Base-by-base conservation (phyloP, 1,140 invertebrate species). In the Drosophila asahinai region DNA sequence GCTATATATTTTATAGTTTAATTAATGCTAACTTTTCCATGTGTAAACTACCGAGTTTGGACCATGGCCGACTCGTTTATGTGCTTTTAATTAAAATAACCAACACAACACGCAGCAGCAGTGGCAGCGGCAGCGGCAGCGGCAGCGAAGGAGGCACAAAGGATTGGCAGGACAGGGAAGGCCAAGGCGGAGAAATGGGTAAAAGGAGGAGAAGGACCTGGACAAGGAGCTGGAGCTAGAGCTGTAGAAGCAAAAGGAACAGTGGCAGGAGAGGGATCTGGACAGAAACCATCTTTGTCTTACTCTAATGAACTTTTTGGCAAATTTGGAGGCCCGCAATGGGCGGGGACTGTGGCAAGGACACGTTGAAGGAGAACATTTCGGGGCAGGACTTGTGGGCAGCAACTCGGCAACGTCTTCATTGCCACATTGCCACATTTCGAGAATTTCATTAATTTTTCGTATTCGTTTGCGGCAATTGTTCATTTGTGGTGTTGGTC, bases 71-170 rank as follows among this genome's bases (percentile, higher is more conserved):
- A 61, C 65, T 59, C 76, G 77, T 80, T 80, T 80, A 80, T 80
- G 77, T 80, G 67, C 77, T 80, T 80, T 80, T 80, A 80, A 80
- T 80, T 80, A 80, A 80, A 80, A 80, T 80, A 80, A 73, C 77
- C 77, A 80, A 80, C 77, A 80, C 61, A 80, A 79, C 67, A 80
- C 61, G 49, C 40, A 58, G 47, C 51, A 51, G 58, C n/a, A 49
- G 25, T n/a, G 6, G 17, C 17, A 9, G 19, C 14, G 30, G 19
- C 19, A 19, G 19, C 19, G 19, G 19, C 19, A 22, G 19, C 19
- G 19, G n/a, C 0, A 36, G 58, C 38, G n/a, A 5, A 22, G 42
- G 48, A 52, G 52, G 51, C 40, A 66, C 72, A 77, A 77, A 57
- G 72, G 72, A 64, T 66, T 65, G 52, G 36, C 62, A 67, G 55